phyloP scores from a whole-genome alignment of 2,797 vertebrate genomes.

The Clarias laeviceps region DNA sequence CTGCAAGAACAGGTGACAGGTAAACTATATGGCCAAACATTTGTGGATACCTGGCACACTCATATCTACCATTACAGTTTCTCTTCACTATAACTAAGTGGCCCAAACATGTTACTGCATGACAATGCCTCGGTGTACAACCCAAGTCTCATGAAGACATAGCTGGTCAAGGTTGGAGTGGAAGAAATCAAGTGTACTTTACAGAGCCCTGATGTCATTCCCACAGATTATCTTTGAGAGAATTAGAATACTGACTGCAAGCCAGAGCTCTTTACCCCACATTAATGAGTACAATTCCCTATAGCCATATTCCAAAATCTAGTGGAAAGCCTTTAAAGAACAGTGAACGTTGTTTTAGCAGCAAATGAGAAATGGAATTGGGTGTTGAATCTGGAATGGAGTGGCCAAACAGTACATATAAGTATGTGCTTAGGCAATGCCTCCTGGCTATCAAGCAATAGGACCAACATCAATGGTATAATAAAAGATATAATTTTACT shows the following conservation, averaged over 20 bases:
- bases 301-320: background rate
- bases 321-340: background rate
- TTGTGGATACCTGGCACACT: background rate
- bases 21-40: background rate
- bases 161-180: background rate
- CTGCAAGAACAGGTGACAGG: background rate
- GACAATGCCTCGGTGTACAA: background rate
- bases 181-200: background rate
- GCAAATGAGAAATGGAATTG: background rate
- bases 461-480: background rate
- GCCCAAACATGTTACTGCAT: background rate
- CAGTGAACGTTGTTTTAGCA: background rate
- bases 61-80: background rate
- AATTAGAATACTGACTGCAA: background rate
- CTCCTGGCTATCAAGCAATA: background rate
- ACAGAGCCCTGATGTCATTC: background rate
- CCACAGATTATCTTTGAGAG: background rate
- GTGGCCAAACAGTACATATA: background rate
- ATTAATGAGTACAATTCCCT: conserved; percentile 4
- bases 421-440: background rate
- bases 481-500: background rate
- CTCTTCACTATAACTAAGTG: background rate
- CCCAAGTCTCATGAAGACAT: background rate
- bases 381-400: background rate
- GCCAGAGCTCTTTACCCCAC: background rate